These are phyloP conservation scores for Melanchra persicariae DNA, from an alignment of 2,888 invertebrate genomes.

Conservation along the genomic window DNA sequence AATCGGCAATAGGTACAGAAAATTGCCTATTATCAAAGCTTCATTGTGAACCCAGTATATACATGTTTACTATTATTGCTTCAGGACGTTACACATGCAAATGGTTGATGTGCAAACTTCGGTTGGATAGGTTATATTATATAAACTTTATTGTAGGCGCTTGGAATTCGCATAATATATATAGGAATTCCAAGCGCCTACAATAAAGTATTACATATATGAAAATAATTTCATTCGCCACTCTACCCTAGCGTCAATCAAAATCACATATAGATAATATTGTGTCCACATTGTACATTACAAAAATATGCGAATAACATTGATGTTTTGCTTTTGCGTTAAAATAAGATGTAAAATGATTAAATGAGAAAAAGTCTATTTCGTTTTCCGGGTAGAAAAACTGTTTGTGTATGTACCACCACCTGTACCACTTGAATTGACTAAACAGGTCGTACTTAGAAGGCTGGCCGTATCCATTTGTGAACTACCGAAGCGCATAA, in stretches of 20 bases:
- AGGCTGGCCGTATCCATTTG: slow-evolving; percentile 43
- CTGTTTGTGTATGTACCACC: slow-evolving; percentile 34
- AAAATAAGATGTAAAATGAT: background rate
- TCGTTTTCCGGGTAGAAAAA: slow-evolving; percentile 35
- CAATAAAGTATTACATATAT: too few species aligned
- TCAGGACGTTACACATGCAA: background rate
- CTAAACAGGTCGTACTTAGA: slow-evolving; percentile 39
- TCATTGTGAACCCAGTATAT: too few species aligned
- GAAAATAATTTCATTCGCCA: background rate
- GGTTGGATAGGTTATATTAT: too few species aligned
- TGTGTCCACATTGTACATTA: too few species aligned
- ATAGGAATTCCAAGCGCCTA: too few species aligned
- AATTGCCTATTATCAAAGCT: background rate
- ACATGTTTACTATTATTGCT: background rate
- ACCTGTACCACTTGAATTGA: slow-evolving; percentile 22
- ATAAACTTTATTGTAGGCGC: too few species aligned
- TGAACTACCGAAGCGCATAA: slow-evolving; percentile 26
- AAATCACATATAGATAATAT: slow-evolving; percentile 25
- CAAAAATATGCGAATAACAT: too few species aligned
- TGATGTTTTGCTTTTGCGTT: background rate
- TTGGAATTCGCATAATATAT: too few species aligned
- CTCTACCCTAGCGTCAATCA: slow-evolving; percentile 15
- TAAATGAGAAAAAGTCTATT: background rate
- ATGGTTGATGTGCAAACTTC: background rate
- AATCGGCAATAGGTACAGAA: background rate